Percentiles rank a stretch among this genome's conserved stretches.
These are phyloP conservation scores for Pseudois nayaur DNA, from an alignment of 2,113 vertebrate species.

Conservation along the genomic window DNA sequence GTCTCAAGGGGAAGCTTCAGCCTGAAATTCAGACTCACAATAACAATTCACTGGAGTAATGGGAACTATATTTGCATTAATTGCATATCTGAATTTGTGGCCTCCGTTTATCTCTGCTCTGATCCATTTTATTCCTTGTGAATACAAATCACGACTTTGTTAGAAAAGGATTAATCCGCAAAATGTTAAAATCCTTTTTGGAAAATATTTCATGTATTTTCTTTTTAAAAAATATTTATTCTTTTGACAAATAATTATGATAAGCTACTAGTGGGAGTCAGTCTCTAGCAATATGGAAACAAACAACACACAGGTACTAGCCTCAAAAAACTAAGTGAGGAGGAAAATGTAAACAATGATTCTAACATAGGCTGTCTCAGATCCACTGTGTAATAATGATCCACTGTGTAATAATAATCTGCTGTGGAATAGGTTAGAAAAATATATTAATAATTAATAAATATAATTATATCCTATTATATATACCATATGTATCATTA, in stretches of 20 bases:
- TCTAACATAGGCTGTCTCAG: not conserved
- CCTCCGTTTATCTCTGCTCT: not conserved
- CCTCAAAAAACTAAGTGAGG: not conserved
- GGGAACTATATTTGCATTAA: not conserved
- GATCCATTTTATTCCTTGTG: not conserved
- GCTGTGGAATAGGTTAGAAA: not conserved
- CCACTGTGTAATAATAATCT: not conserved
- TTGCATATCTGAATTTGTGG: not conserved
- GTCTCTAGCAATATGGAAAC: not conserved
- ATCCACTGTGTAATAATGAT: not conserved
- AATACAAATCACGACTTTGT: not conserved
- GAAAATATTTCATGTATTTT: not conserved
- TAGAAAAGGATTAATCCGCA: not conserved
- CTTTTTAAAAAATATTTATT: not conserved
- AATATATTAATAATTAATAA: not conserved
- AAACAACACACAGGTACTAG: not conserved
- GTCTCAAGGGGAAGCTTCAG: not conserved
- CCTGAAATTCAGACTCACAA: not conserved
- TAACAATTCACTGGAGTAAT: not conserved
- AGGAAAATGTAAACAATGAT: not conserved
- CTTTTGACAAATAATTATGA: not conserved
- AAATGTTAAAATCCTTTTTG: not conserved
- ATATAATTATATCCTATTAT: not conserved
- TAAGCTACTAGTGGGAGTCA: not conserved
- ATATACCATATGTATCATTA: not conserved